Evolutionary conservation across 30 jellyfish, hydroid and myxozoan genomes (phyloP).

Genomic region (Aurelia coerulea): DNA sequence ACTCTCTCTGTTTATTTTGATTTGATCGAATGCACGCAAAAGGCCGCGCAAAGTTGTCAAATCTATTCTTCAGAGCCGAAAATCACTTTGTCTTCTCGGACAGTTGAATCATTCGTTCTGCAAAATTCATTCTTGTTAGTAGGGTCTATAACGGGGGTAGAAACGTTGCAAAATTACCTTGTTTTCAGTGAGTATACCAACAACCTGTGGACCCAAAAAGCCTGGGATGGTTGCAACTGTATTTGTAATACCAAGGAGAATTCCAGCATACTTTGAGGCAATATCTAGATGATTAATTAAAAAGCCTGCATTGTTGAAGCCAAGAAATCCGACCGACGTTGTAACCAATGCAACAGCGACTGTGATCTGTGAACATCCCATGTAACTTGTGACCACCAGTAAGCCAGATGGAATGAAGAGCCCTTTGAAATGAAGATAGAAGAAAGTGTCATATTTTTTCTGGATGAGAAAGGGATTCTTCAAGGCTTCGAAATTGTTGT

Average conservation of each 20-base stretch:
- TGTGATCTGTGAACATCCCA: slow-evolving; percentile 54
- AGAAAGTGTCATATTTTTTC: too few relatives aligned
- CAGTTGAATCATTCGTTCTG: too few relatives aligned
- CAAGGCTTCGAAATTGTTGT: too few relatives aligned
- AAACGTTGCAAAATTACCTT: slow-evolving; percentile 23
- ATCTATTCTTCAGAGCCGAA: too few relatives aligned
- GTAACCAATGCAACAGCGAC: slow-evolving; percentile 61
- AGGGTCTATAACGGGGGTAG: too few relatives aligned
- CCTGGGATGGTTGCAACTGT: slow-evolving; percentile 76
- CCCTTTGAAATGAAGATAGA: slow-evolving; percentile 1
- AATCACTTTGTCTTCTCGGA: too few relatives aligned
- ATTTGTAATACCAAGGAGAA: slow-evolving; percentile 66
- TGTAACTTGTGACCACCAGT: slow-evolving; percentile 33
- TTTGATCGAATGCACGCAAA: too few relatives aligned
- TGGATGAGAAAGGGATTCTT: too few relatives aligned
- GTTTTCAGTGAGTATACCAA: slow-evolving; percentile 71
- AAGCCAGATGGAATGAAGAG: slow-evolving; percentile 44
- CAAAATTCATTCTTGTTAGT: too few relatives aligned
- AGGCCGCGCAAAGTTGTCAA: too few relatives aligned
- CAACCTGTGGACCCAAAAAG: slow-evolving; percentile 60
- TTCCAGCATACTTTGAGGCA: slow-evolving; percentile 71
- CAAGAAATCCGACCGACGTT: slow-evolving; percentile 38
- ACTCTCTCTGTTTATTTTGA: too few relatives aligned
- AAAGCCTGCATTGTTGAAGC: slow-evolving; percentile 50
- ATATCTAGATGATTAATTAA: slow-evolving; percentile 67